Base-by-base conservation (phyloP, 1,140 invertebrate genomes). In the Asbolus verrucosus region DNA sequence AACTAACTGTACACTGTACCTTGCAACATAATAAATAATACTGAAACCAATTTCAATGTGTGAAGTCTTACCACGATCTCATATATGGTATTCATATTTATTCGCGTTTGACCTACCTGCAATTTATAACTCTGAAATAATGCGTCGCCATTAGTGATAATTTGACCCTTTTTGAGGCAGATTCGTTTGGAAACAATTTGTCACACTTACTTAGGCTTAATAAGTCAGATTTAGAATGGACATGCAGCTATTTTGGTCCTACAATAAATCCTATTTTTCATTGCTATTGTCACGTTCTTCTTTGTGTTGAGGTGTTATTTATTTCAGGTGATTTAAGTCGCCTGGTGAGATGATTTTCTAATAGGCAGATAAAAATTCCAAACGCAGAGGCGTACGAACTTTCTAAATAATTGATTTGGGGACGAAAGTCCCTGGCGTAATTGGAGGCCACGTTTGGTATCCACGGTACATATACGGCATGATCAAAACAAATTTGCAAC, bases 341-440 rank as follows among this genome's bases (percentile, higher is more conserved):
- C 46, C 46, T 21, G 46, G 41, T 46, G 41, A 46, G 41, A 54
- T 54, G 46, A 54, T 54, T 54, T 54, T 54, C 46, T 54, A 27
- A 54, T 27, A 13, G 46, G 46, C 18, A 54, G 46, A 54, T 54
- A 24, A 54, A 54, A 54, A 54, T 54, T 54, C 46, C 46, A 13
- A 27, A 54, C 41, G 46, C 46, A 54, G 19, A 54, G 21, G 21
- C 19, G 19, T 24, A 54, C 8, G 2, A 54, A 16, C 21, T 27
- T 27, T 27, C 19, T 13, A 54, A n/a, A 2, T 27, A 54, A 27
- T 54, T 54, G 46, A 27, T 27, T 27, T 8, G 24, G 24, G 24
- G 24, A 27, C 24, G 24, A 8, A 27, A n/a, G n/a, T n/a, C 24
- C 3, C 3, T 27, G 24, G 24, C 24, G 24, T 27, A 27, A 27